Evolutionary conservation across 2,888 invertebrate genomes (phyloP).

Genomic region (Temnothorax rugatulus): DNA sequence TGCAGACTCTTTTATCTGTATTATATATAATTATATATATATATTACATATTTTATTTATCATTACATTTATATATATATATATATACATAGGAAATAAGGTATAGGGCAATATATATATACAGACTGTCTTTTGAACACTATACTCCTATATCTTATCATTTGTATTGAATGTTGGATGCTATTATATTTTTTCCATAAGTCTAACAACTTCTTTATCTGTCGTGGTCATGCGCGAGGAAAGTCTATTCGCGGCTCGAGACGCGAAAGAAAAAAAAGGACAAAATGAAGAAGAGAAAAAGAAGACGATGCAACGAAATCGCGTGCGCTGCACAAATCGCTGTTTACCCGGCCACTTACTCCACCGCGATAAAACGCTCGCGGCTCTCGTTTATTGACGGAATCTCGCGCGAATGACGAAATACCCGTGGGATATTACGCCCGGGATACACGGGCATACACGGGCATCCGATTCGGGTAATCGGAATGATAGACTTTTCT

Average conservation of each 20-base stretch:
- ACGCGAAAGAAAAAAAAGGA: not conserved
- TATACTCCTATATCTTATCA: conserved; percentile 67
- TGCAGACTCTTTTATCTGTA: conserved; percentile 84
- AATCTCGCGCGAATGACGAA: conserved; percentile 47
- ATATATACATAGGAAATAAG: conserved; percentile 64
- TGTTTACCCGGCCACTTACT: conserved; percentile 9
- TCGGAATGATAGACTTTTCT: conserved; percentile 81
- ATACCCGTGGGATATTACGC: conserved; percentile 21
- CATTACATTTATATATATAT: conserved; percentile 62
- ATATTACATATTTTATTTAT: conserved; percentile 63
- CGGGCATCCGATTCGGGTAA: conserved; percentile 18
- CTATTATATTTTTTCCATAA: conserved; percentile 76
- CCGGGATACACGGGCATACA: not conserved
- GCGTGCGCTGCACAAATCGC: conserved; percentile 17
- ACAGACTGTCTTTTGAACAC: conserved; percentile 62
- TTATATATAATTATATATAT: conserved; percentile 71
- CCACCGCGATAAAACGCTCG: conserved; percentile 20
- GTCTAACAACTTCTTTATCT: conserved; percentile 70
- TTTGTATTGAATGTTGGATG: conserved; percentile 85
- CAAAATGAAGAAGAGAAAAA: conserved; percentile 1
- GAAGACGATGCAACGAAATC: not conserved
- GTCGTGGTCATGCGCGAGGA: conserved; percentile 81
- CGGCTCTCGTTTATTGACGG: not conserved
- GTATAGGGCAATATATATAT: conserved; percentile 64
- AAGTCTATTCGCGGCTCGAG: conserved; percentile 75